Evolutionary conservation across 2,113 vertebrate species (phyloP).

Genomic region (Brachypodius melanocephalos): DNA sequence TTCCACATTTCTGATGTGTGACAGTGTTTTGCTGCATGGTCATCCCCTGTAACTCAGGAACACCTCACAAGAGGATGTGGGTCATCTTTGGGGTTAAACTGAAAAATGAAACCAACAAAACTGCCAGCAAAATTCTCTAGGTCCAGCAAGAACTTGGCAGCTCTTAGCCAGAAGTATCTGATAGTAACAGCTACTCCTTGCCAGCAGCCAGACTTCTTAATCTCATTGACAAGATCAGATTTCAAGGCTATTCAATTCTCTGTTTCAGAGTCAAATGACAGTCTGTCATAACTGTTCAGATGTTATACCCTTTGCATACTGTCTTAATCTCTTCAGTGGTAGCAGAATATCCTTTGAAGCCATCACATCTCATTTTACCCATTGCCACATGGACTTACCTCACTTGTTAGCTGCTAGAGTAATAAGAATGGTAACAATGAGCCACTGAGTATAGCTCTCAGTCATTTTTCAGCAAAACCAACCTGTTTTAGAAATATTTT

Average conservation of each 20-base stretch:
- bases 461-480: slow-evolving; percentile 1
- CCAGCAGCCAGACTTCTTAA: slow-evolving; percentile 50
- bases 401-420: background rate
- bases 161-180: slow-evolving; percentile 17
- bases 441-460: background rate
- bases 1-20: background rate
- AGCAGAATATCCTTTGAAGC: background rate
- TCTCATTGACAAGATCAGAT: slow-evolving; percentile 30
- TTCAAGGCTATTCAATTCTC: slow-evolving; percentile 36
- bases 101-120: slow-evolving; percentile 29
- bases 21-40: background rate
- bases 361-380: slow-evolving; percentile 1
- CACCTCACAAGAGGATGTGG: background rate
- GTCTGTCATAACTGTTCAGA: slow-evolving; percentile 29
- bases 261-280: slow-evolving; percentile 29
- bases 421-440: background rate
- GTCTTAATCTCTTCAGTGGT: background rate
- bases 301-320: background rate
- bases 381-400: background rate
- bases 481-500: background rate
- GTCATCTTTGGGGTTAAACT: slow-evolving; percentile 19
- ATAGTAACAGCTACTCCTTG: slow-evolving; percentile 28
- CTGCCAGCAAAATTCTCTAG: background rate
- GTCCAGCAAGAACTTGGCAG: slow-evolving; percentile 41
- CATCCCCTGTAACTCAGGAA: background rate